These are phyloP conservation scores for Epinephelus lanceolatus DNA, from an alignment of 2,113 vertebrate genomes.

Conservation along the genomic window DNA sequence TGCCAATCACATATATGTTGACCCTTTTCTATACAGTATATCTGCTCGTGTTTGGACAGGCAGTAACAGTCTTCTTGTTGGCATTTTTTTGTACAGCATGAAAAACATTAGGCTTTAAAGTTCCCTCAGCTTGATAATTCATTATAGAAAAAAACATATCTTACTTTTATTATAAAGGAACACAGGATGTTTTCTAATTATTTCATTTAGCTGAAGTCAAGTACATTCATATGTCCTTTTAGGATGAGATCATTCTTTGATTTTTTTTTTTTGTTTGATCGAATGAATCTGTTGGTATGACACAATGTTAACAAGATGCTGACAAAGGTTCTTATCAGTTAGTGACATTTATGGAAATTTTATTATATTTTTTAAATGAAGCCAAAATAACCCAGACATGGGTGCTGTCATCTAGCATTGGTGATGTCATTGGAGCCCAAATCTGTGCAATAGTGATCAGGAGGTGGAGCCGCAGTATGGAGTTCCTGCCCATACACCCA, in stretches of 20 bases:
- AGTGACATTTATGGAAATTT: neutral
- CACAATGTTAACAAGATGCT: neutral
- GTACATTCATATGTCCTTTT: neutral
- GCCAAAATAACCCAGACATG: no score
- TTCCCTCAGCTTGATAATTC: neutral
- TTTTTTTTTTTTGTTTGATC: neutral
- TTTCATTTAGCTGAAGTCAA: conserved; percentile 22
- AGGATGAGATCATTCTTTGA: neutral
- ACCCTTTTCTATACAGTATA: neutral
- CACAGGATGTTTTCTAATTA: neutral
- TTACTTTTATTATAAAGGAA: conserved; percentile 11
- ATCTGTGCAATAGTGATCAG: no score
- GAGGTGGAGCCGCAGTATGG: no score
- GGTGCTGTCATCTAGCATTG: no score
- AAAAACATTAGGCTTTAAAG: neutral
- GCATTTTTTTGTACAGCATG: neutral
- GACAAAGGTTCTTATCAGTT: neutral
- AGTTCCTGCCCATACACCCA: no score
- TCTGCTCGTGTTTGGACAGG: neutral
- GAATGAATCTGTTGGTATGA: neutral
- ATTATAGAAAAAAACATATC: neutral
- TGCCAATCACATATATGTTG: conserved; percentile 17
- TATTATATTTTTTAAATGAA: neutral
- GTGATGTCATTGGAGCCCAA: no score
- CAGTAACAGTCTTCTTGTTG: neutral